Evolutionary conservation across 2,113 vertebrate genomes (phyloP).

Genomic region (Erinaceus europaeus): DNA sequence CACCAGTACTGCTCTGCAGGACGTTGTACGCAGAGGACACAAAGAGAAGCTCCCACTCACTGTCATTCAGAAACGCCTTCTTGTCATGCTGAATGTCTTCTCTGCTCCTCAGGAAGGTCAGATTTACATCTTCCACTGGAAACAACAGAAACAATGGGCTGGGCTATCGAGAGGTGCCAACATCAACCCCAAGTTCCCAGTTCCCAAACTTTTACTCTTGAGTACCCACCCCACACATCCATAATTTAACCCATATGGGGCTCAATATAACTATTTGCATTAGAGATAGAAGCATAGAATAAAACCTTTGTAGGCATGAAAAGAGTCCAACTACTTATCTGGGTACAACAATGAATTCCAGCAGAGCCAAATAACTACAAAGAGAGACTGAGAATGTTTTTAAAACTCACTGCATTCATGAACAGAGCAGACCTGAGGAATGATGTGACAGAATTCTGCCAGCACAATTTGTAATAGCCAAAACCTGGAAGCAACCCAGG

Average conservation of each 20-base stretch:
- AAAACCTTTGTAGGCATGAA: background rate
- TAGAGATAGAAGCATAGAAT: background rate
- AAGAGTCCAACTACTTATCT: background rate
- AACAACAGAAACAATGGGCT: background rate
- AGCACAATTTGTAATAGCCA: too few relatives aligned
- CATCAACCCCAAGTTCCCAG: background rate
- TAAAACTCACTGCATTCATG: background rate
- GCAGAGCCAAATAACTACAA: background rate
- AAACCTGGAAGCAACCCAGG: too few relatives aligned
- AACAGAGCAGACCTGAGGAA: background rate
- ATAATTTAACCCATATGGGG: background rate
- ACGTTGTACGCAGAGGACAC: conserved; percentile 83
- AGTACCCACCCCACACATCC: accelerated
- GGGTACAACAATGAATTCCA: too few relatives aligned
- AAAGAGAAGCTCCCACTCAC: conserved; percentile 91
- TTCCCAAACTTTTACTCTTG: background rate
- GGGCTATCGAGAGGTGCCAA: background rate
- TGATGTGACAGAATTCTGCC: background rate
- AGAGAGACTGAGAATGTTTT: background rate
- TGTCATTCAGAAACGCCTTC: conserved; percentile 84
- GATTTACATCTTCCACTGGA: conserved; percentile 87
- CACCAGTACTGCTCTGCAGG: conserved; percentile 74
- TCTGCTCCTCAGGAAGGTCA: conserved; percentile 85
- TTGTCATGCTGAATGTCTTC: conserved; percentile 84
- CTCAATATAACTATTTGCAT: background rate